Evolutionary conservation across 2,113 vertebrate genomes (phyloP), one percentile per base, ranked within the genome.

Genomic region (Steatornis caripensis): DNA sequence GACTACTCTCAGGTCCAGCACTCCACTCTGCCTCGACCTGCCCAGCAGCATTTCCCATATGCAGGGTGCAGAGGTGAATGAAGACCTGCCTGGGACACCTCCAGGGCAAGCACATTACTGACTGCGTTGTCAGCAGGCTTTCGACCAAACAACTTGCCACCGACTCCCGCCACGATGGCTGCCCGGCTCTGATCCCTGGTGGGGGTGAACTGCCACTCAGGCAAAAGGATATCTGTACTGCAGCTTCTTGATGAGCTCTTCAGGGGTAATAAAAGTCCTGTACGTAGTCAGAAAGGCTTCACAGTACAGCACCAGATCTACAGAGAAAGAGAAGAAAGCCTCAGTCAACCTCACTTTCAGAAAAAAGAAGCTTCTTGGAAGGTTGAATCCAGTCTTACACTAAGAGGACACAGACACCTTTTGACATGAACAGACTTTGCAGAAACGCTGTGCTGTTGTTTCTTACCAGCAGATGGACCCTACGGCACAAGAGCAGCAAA

Each of bases 211-310:
- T 48, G 45, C 15, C 55, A 36, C n/a, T 60, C 10, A 5, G 62
- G 24, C 16, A 49, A 87, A 99, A 99, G 99, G 99, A 99, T 99
- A 99, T 99, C 99, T 98, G 98, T 99, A 99, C 97, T 99, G 99
- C 91, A 99, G 98, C 97, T 99, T 99, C 98, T 99, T 99, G 97
- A 99, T 99, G 96, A 99, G 99, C 93, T 99, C 99, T 96, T 99
- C 99, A 0, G 99, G 99, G 71, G 97, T 98, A 95, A 99, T 99
- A 92, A 99, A 99, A 11, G 99, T 99, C 95, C 99, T 98, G 97
- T 99, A 99, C 2, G 99, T 99, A 22, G 99, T 99, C 96, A 99
- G 97, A 93, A 99, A 99, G 94, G 99, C 99, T 98, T 99, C 99
- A 89, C 99, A 99, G 98, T 99, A 99, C 97, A 99, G 97, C 96